A percentile compares a stretch with the other conserved stretches of the same genome.
Evolutionary conservation across 2,113 vertebrate genomes (phyloP).

Genomic region (Gambusia holbrooki): DNA sequence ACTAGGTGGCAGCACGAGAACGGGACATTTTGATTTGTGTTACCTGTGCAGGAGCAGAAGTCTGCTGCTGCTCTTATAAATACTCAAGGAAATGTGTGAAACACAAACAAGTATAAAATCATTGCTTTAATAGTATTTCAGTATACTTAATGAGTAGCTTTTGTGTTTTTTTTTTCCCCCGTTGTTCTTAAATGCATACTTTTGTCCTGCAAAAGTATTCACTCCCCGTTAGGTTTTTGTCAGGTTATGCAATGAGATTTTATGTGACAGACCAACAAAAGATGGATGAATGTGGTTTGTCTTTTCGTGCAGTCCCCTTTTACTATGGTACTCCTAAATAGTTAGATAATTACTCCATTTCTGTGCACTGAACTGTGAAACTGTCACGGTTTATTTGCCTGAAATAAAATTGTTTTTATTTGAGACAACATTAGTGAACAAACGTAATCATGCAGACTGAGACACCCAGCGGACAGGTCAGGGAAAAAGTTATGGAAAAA

Average conservation of each 20-base stretch:
- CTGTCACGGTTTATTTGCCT: too few relatives aligned
- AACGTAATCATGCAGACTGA: neutral
- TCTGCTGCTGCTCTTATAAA: neutral
- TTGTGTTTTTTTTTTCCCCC: neutral
- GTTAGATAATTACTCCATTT: neutral
- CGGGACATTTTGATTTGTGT: neutral
- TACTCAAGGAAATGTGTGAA: neutral
- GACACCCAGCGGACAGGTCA: neutral
- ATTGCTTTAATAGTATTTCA: neutral
- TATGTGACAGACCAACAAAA: neutral
- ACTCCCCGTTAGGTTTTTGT: neutral
- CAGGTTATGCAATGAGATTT: neutral
- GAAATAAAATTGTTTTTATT: neutral
- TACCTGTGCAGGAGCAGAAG: neutral
- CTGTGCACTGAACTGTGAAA: neutral
- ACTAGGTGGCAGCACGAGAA: constrained; percentile 47
- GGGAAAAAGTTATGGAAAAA: too few relatives aligned
- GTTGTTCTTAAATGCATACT: neutral
- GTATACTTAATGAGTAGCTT: neutral
- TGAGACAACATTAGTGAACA: neutral
- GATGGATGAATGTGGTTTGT: neutral
- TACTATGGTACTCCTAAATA: neutral
- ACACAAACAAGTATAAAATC: neutral
- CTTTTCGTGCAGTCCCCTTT: neutral
- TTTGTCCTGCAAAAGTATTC: neutral